These are phyloP conservation scores for Hippocampus zosterae DNA, from an alignment of 2,113 vertebrate species.

Conservation along the genomic window DNA sequence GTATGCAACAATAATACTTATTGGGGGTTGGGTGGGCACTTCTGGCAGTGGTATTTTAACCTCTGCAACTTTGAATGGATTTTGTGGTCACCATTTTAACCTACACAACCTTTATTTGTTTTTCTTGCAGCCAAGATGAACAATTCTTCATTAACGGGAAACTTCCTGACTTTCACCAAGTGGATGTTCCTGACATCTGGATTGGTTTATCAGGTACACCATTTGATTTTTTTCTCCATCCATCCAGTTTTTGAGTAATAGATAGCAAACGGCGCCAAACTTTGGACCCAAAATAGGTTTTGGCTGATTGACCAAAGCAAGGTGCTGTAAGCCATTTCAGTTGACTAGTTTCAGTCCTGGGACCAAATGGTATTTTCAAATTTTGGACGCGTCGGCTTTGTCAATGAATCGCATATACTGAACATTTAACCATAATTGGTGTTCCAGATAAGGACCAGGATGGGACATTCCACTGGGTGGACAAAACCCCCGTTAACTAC, in stretches of 20 bases:
- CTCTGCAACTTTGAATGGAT: background rate
- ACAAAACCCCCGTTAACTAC: slow-evolving; percentile 49
- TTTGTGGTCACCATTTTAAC: background rate
- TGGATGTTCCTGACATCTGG: slow-evolving; percentile 74
- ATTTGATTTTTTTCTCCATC: background rate
- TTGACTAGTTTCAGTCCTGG: background rate
- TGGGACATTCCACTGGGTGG: slow-evolving; percentile 70
- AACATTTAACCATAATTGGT: background rate
- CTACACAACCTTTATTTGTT: background rate
- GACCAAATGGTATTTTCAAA: no score
- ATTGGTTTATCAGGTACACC: slow-evolving; percentile 72
- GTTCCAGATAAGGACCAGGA: slow-evolving; percentile 68
- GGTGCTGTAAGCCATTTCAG: no score
- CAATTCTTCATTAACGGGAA: slow-evolving; percentile 71
- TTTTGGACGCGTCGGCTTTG: no score
- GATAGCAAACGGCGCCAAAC: no score
- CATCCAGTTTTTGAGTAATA: background rate
- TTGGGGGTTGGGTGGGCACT: no score
- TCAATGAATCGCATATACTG: no score
- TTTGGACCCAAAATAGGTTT: no score
- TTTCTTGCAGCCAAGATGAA: slow-evolving; percentile 62
- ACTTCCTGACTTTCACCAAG: slow-evolving; percentile 73
- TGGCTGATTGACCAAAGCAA: no score
- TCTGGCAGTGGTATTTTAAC: background rate
- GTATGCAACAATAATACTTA: background rate